A percentile compares a stretch with the other conserved stretches of the same genome.
These are phyloP conservation scores for Edolisoma coerulescens DNA, from an alignment of 2,113 vertebrate species.

Conservation along the genomic window DNA sequence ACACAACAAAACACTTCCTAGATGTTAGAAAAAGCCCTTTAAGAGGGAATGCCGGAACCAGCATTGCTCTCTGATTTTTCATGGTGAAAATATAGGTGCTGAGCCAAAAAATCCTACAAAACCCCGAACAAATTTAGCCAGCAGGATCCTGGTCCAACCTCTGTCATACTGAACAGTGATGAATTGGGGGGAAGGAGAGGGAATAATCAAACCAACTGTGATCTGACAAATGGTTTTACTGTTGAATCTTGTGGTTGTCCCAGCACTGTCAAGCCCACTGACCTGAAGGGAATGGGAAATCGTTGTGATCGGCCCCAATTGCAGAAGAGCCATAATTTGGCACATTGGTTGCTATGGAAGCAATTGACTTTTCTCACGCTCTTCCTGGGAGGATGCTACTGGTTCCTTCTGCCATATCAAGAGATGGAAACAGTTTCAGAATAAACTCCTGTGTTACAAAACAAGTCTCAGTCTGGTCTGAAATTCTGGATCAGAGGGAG, in stretches of 20 bases:
- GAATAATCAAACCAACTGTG: background rate
- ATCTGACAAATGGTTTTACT: background rate
- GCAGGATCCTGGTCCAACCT: background rate
- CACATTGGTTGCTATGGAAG: background rate
- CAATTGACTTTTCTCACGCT: rapidly evolving
- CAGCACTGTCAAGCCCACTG: background rate
- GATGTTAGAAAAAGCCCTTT: background rate
- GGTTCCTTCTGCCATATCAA: background rate
- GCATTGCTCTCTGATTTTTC: background rate
- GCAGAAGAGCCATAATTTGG: background rate
- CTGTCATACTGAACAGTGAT: background rate
- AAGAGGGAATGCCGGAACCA: background rate
- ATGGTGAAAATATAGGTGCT: background rate
- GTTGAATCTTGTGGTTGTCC: background rate
- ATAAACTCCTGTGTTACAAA: background rate
- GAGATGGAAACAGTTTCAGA: background rate
- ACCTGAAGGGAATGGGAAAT: constrained; percentile 51
- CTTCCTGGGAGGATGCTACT: background rate
- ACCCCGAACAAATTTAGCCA: background rate
- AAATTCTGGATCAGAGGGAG: background rate
- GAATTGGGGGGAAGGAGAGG: background rate
- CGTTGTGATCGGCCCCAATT: background rate
- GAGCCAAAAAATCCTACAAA: background rate
- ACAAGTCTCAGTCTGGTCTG: background rate
- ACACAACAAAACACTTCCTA: background rate